A percentile compares a stretch with the other conserved stretches of the same genome.
Conservation (phyloP, 2,113 vertebrate genomes). For the Orientallactaga bullata region DNA sequence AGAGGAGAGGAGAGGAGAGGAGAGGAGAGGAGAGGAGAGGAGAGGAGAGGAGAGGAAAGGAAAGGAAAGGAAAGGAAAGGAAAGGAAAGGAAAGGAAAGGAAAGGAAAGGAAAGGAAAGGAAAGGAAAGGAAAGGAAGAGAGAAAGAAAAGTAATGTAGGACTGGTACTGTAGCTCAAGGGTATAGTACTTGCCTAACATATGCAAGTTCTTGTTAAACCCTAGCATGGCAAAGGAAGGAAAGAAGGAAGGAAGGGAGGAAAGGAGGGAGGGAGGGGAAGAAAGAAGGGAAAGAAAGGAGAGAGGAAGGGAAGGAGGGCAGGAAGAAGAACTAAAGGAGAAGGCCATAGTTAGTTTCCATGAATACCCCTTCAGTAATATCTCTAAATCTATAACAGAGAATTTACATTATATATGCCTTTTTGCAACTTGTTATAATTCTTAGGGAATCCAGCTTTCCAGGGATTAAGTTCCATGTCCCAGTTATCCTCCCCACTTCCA, state of each 20-base stretch:
- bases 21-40: too few species aligned
- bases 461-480: not conserved
- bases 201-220: not conserved
- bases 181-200: not conserved
- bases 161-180: not conserved
- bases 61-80: too few species aligned
- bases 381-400: not conserved
- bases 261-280: not conserved
- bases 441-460: slow-evolving; percentile 24
- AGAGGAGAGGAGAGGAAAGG: too few species aligned
- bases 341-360: not conserved
- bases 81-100: too few species aligned
- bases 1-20: too few species aligned
- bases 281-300: not conserved
- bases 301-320: too few species aligned
- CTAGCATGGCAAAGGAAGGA: not conserved
- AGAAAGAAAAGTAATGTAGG: too few species aligned
- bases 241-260: not conserved
- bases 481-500: too few species aligned
- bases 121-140: too few species aligned
- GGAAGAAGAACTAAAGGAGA: not conserved
- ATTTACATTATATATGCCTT: not conserved
- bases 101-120: too few species aligned
- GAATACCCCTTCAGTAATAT: not conserved
- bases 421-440: slow-evolving; percentile 6